Evolutionary conservation across 2,797 vertebrate species (phyloP).

Genomic region (Meda fulgida): DNA sequence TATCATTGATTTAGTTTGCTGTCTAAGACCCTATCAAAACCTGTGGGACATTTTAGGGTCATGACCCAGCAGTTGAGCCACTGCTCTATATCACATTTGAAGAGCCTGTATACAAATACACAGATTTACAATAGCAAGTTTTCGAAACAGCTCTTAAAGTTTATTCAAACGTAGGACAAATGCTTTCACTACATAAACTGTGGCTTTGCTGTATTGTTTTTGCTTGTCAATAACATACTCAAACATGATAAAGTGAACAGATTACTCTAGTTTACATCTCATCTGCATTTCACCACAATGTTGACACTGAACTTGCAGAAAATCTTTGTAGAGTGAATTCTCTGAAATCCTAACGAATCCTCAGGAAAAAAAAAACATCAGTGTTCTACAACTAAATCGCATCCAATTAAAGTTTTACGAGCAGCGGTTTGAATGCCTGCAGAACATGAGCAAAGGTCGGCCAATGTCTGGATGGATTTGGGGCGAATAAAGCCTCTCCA

Average conservation of each 20-base stretch:
- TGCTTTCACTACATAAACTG: constrained; percentile 21
- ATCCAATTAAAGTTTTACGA: constrained; percentile 10
- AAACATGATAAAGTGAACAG: neutral
- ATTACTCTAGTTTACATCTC: constrained; percentile 13
- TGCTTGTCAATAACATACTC: neutral
- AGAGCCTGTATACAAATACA: constrained; percentile 12
- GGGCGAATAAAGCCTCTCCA: neutral
- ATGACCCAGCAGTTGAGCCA: neutral
- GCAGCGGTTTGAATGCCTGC: constrained; percentile 10
- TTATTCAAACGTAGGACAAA: neutral
- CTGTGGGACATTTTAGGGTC: neutral
- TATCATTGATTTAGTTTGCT: neutral
- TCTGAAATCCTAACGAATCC: constrained; percentile 15
- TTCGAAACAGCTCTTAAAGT: neutral
- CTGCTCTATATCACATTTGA: neutral
- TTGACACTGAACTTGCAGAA: constrained; percentile 3
- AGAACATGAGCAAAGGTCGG: constrained; percentile 29
- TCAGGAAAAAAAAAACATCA: neutral
- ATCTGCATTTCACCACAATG: constrained; percentile 1
- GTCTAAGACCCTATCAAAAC: neutral
- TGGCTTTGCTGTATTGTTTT: constrained; percentile 6
- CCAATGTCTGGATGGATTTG: constrained; percentile 8
- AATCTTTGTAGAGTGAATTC: neutral
- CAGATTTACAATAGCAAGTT: neutral
- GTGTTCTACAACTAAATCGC: neutral